Evolutionary conservation across 2,113 vertebrate species (phyloP).

Genomic region (Calonectris borealis): DNA sequence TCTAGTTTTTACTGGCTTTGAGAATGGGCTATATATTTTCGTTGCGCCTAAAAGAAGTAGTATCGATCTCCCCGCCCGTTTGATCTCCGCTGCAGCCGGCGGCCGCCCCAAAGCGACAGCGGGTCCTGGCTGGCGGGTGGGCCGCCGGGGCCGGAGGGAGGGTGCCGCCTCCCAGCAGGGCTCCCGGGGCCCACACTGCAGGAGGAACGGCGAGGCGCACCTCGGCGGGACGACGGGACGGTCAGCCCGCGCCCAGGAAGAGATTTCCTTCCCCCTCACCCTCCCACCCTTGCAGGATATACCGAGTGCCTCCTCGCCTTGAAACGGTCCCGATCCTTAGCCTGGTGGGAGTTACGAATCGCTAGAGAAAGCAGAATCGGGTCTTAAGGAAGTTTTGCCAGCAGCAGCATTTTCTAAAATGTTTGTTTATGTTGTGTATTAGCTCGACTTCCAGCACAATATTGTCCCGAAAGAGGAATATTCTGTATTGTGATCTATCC

Average conservation of each 20-base stretch:
- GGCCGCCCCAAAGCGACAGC: neutral
- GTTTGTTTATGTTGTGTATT: constrained; percentile 18
- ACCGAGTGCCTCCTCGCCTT: neutral
- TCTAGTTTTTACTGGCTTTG: neutral
- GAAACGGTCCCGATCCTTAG: neutral
- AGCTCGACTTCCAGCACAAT: neutral
- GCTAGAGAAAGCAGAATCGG: neutral
- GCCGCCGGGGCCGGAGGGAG: neutral
- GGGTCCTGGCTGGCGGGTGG: neutral
- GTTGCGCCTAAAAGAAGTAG: neutral
- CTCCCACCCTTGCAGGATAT: neutral
- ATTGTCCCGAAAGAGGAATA: constrained; percentile 54
- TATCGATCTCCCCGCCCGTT: neutral
- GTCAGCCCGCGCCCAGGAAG: neutral
- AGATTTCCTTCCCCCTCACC: neutral
- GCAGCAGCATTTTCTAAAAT: neutral
- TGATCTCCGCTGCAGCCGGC: neutral
- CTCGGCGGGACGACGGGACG: neutral
- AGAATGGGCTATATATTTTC: neutral
- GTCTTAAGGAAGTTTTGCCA: neutral
- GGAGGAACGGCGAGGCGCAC: neutral
- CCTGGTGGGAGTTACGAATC: neutral
- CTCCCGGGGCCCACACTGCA: neutral
- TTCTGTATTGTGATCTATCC: constrained; percentile 61
- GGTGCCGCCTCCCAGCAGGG: too few species aligned